Conservation (phyloP, 2,888 invertebrate genomes). For the Protula sp. region DNA sequence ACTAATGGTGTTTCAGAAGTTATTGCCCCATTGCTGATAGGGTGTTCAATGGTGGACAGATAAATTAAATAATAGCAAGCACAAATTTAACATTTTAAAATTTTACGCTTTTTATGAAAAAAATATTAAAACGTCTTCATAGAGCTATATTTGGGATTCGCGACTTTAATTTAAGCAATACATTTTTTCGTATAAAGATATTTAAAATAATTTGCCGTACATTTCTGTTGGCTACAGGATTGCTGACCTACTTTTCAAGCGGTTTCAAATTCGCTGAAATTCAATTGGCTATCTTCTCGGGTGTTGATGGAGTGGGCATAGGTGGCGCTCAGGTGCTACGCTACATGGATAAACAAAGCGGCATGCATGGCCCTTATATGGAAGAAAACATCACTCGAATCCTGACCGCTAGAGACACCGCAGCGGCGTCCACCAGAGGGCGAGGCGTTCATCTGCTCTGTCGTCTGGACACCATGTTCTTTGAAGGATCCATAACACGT, state of each 20-base stretch:
- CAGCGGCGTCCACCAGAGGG: constrained; percentile 24
- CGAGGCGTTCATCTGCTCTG: constrained; percentile 26
- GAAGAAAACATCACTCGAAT: constrained; percentile 32
- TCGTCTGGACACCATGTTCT: constrained; percentile 31
- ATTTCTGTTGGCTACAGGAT: too few relatives aligned
- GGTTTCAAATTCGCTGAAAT: background rate
- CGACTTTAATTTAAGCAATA: too few relatives aligned
- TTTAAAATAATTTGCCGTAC: too few relatives aligned
- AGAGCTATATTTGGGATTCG: too few relatives aligned
- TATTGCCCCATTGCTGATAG: too few relatives aligned
- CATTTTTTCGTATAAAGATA: too few relatives aligned
- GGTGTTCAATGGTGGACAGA: too few relatives aligned
- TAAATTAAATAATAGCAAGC: too few relatives aligned
- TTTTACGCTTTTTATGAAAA: too few relatives aligned
- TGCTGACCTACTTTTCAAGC: constrained; percentile 26
- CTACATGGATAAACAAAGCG: constrained; percentile 29
- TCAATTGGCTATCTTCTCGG: background rate
- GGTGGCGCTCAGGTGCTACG: constrained; percentile 4
- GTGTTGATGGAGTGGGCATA: background rate
- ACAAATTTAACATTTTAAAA: too few relatives aligned
- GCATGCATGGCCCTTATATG: constrained; percentile 33
- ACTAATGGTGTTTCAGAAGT: too few relatives aligned
- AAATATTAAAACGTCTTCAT: too few relatives aligned
- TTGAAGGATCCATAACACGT: constrained; percentile 26
- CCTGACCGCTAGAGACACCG: constrained; percentile 25